These are phyloP conservation scores for Exephanes ischioxanthus DNA, from an alignment of 2,888 invertebrate species.

Conservation along the genomic window DNA sequence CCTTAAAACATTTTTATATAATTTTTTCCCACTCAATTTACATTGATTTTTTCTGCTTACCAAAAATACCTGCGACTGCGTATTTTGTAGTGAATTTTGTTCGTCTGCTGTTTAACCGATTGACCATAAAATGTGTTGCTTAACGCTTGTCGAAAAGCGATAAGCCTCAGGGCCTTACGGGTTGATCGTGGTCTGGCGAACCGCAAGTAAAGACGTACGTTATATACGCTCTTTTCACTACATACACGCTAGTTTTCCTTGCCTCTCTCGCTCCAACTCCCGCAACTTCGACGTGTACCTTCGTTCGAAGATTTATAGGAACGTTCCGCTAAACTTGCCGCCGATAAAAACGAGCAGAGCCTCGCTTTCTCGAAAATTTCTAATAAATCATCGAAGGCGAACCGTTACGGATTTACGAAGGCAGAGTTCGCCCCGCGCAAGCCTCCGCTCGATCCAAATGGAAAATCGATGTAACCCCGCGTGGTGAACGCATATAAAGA, in stretches of 20 bases:
- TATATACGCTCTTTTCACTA: conserved; percentile 54
- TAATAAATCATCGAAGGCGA: conserved; percentile 67
- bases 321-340: conserved; percentile 68
- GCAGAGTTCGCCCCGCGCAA: conserved; percentile 35
- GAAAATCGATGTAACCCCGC: conserved; percentile 65
- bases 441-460: conserved; percentile 63
- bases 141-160: conserved; percentile 64
- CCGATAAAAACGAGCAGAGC: conserved; percentile 68
- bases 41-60: neutral
- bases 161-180: conserved; percentile 56
- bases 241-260: conserved; percentile 15
- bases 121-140: conserved; percentile 56
- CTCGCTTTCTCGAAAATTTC: conserved; percentile 69
- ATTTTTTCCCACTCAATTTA: neutral
- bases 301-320: conserved; percentile 67
- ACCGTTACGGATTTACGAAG: conserved; percentile 67
- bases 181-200: conserved; percentile 48
- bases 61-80: neutral
- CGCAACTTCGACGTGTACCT: conserved; percentile 56
- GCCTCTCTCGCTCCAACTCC: conserved; percentile 33
- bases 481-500: conserved; percentile 37
- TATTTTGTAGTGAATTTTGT: conserved; percentile 17
- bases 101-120: conserved; percentile 27
- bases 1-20: neutral
- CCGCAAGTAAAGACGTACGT: conserved; percentile 57